Base-by-base conservation (phyloP, 30 jellyfish, hydroid and myxozoan species). In the Pseudorhiza aurosa region DNA sequence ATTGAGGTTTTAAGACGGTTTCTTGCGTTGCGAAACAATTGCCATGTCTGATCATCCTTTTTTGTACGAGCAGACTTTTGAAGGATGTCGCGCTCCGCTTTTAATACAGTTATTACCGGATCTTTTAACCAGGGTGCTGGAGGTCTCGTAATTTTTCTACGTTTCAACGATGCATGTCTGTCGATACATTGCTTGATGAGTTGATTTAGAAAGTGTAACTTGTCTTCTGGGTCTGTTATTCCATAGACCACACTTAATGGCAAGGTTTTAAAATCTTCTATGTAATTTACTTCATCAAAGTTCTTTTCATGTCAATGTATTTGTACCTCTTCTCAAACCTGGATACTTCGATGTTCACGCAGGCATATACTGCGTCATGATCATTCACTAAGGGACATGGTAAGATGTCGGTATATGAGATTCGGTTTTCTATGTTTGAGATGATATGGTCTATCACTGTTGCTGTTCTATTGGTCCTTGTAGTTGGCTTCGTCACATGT, bases 111-210 rank as follows among this genome's bases (percentile, higher is more conserved):
- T 31, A 46, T 80, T 63, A 12, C 39, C 85, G 77, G 64, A 75
- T 75, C 87, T 53, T 78, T 67, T 60, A 87, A 28, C 94, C 95
- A 87, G 44, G 96, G 94, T 22, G 95, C 88, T 25, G 88, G 88
- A 32, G 96, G 96, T 14, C 86, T 60, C 36, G 87, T 85, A 5
- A 78, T 42, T 69, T 78, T 72, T 28, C 53, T 50, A n/a, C 86
- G 9, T 11, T 28, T 47, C 32, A 27, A 51, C 11, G 86, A 33
- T 3, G 56, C 86, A 44, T 71, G 75, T 71, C 12, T 21, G 55
- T 17, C 44, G 32, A 43, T 71, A 44, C 76, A 46, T 71, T 15
- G 75, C 0, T 25, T 53, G 26, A 31, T 71, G 85, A 55, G 11
- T 71, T 43, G 85, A 49, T 49, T 55, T 71, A 19, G 15, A 43